Evolutionary conservation across 2,888 invertebrate genomes (phyloP).

Genomic region (Metellina segmentata): DNA sequence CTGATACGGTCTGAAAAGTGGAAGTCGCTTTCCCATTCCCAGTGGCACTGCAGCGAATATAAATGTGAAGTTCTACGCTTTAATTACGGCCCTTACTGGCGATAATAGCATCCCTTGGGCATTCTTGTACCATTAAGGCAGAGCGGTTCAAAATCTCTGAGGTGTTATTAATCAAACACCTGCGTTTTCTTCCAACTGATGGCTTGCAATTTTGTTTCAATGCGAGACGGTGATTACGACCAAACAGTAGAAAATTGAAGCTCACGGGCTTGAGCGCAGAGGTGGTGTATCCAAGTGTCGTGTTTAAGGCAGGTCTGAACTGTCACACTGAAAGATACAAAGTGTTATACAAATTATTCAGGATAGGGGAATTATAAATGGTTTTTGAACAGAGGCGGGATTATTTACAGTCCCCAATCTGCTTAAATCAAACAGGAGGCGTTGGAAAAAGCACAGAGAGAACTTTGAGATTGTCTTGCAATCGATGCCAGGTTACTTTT

Average conservation of each 20-base stretch:
- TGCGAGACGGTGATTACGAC: neutral
- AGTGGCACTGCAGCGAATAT: conserved; percentile 5
- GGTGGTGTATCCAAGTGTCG: neutral
- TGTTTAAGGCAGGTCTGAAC: neutral
- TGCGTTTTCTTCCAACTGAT: neutral
- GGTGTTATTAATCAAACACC: conserved; percentile 22
- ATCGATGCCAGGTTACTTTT: too few relatives aligned
- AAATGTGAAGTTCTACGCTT: conserved; percentile 24
- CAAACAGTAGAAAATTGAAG: neutral
- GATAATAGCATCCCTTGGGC: conserved; percentile 17
- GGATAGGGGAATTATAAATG: neutral
- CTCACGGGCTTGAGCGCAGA: neutral
- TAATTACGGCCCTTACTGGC: conserved; percentile 42
- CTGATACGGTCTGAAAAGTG: conserved; percentile 28
- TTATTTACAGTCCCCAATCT: neutral
- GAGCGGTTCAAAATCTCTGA: neutral
- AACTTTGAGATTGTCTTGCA: too few relatives aligned
- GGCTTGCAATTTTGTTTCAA: neutral
- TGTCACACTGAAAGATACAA: neutral
- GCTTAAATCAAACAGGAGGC: neutral
- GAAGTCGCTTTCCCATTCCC: conserved; percentile 4
- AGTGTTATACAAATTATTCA: neutral
- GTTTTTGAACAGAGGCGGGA: neutral
- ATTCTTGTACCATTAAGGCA: neutral
- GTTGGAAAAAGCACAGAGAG: neutral